These are phyloP conservation scores for Falco berigora DNA, from an alignment of 2,797 vertebrate species.

Conservation along the genomic window DNA sequence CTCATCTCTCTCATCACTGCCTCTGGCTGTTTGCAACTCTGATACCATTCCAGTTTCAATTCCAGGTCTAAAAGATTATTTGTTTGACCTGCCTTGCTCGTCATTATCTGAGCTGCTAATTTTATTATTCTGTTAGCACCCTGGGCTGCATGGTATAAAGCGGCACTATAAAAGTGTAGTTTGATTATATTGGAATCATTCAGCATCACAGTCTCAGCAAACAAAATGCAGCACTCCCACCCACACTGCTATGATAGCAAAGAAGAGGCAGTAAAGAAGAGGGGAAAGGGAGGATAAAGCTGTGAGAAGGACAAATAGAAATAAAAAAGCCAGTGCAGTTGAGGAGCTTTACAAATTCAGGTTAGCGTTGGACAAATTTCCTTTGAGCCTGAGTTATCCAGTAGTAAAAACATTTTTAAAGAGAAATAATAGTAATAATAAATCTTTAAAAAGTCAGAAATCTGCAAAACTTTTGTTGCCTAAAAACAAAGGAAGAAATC, in stretches of 20 bases:
- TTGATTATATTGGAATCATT: constrained; percentile 73
- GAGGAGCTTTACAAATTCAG: neutral
- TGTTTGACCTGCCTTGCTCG: constrained; percentile 62
- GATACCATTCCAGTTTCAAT: constrained; percentile 35
- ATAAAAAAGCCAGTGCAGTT: neutral
- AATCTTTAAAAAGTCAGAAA: neutral
- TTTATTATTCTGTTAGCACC: constrained; percentile 74
- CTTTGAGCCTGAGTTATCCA: neutral
- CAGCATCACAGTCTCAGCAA: constrained; percentile 45
- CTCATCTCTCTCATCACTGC: constrained; percentile 19
- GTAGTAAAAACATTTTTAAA: neutral
- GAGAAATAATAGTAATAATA: neutral
- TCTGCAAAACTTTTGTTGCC: neutral
- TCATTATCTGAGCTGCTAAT: constrained; percentile 72
- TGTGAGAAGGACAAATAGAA: neutral
- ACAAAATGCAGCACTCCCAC: constrained; percentile 61
- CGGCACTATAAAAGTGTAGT: constrained; percentile 62
- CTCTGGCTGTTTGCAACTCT: constrained; percentile 23
- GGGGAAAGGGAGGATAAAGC: constrained; percentile 23
- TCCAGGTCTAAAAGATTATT: constrained; percentile 37
- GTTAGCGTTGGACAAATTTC: neutral
- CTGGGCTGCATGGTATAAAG: constrained; percentile 58
- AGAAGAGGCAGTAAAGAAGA: constrained; percentile 7
- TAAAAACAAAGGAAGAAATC: neutral
- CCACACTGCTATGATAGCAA: constrained; percentile 19